Evolutionary conservation across 2,888 invertebrate species (phyloP).

Genomic region (Lepidocyrtinus sp.): DNA sequence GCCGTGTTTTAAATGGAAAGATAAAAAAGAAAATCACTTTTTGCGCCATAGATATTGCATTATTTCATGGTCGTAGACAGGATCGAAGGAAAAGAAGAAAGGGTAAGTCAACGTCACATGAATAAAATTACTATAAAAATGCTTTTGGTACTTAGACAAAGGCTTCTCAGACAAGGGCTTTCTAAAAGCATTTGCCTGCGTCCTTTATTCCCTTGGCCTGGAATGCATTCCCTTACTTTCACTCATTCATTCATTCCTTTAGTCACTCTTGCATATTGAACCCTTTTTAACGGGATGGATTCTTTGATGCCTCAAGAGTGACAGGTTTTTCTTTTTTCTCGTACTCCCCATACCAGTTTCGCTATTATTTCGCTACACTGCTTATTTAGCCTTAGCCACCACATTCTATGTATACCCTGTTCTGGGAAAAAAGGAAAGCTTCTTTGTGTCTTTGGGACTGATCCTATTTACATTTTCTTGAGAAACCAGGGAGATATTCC

Average conservation of each 20-base stretch:
- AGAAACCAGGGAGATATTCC: no score
- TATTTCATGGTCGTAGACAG: slow-evolving; percentile 25
- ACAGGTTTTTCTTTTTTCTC: background rate
- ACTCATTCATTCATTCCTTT: slow-evolving; percentile 20
- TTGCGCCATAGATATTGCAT: slow-evolving; percentile 55
- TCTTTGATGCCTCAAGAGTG: slow-evolving; percentile 9
- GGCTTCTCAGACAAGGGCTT: no score
- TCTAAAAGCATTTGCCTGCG: no score
- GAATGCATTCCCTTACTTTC: slow-evolving; percentile 5
- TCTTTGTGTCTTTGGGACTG: no score
- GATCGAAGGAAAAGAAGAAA: no score
- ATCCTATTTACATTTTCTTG: no score
- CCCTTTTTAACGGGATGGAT: background rate
- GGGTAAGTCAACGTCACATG: slow-evolving; percentile 38
- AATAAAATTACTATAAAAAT: slow-evolving; percentile 53
- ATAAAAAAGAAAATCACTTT: slow-evolving; percentile 52
- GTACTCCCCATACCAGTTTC: background rate
- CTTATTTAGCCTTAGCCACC: no score
- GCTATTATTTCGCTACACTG: slow-evolving; percentile 11
- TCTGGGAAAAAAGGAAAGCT: no score
- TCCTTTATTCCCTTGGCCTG: no score
- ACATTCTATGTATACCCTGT: no score
- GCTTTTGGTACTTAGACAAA: no score
- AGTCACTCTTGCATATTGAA: slow-evolving; percentile 22
- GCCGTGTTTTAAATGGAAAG: slow-evolving; percentile 46